phyloP scores from a whole-genome alignment of 2,888 invertebrate species.

The Eupithecia insigniata region DNA sequence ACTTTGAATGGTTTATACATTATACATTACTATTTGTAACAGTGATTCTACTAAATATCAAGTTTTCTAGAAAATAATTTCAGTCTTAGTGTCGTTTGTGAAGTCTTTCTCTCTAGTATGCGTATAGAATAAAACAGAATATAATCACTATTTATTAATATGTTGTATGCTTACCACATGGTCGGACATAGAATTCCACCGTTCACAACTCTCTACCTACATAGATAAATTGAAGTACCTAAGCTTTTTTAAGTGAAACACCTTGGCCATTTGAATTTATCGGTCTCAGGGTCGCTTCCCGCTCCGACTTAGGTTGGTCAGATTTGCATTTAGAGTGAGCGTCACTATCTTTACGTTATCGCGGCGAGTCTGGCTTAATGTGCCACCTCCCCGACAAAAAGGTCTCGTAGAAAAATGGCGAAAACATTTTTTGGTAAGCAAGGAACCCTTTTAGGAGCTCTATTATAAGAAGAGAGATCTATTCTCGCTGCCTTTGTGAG shows the following conservation, averaged over 20 bases:
- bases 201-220: neutral
- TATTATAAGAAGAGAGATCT: constrained; percentile 65
- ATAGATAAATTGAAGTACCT: neutral
- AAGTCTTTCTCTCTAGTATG: no score
- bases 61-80: no score
- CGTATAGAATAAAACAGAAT: neutral
- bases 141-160: no score
- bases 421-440: constrained; percentile 57
- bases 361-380: constrained; percentile 52
- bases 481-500: constrained; percentile 56
- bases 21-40: neutral
- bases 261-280: constrained; percentile 36
- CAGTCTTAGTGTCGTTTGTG: no score
- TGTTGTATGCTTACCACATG: neutral
- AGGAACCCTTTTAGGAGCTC: constrained; percentile 62
- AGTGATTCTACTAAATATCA: neutral
- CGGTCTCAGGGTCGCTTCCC: constrained; percentile 42
- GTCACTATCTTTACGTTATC: constrained; percentile 60
- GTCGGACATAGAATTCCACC: neutral
- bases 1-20: neutral
- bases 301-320: constrained; percentile 54
- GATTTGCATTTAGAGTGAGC: constrained; percentile 68
- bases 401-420: constrained; percentile 56
- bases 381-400: constrained; percentile 54
- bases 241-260: constrained; percentile 7